Conservation (phyloP, 2,888 invertebrate genomes). For the Quadroppia sp. region DNA sequence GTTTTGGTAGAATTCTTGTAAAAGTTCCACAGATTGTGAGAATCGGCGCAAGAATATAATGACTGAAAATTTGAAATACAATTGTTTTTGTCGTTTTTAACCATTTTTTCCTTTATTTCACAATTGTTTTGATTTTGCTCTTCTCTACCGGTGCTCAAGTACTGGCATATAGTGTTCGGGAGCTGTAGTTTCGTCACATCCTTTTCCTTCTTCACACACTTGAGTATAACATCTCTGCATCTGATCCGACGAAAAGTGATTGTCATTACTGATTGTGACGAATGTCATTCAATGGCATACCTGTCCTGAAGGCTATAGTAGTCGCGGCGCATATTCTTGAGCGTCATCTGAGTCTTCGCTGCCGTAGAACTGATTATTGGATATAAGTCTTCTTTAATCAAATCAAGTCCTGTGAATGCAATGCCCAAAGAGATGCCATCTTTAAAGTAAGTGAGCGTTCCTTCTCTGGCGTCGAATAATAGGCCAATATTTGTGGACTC, state of each 20-base stretch:
- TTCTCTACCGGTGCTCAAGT: slow-evolving; percentile 57
- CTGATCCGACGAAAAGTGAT: background rate
- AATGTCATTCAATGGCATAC: slow-evolving; percentile 45
- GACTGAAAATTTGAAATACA: slow-evolving; percentile 12
- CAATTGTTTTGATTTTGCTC: slow-evolving; percentile 5
- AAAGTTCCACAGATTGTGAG: slow-evolving; percentile 7
- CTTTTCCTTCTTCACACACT: slow-evolving; percentile 56
- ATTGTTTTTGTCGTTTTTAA: background rate
- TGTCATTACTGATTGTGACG: background rate
- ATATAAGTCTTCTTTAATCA: slow-evolving; percentile 62
- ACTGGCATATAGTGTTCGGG: slow-evolving; percentile 60
- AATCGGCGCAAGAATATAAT: slow-evolving; percentile 16
- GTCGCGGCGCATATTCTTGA: slow-evolving; percentile 61
- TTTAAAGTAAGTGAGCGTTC: slow-evolving; percentile 67
- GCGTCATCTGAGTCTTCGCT: slow-evolving; percentile 68
- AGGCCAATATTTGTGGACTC: slow-evolving; percentile 65
- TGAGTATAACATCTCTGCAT: slow-evolving; percentile 63
- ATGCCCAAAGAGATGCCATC: slow-evolving; percentile 65
- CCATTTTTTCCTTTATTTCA: background rate
- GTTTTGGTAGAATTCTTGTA: background rate
- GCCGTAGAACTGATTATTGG: slow-evolving; percentile 69
- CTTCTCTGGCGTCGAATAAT: slow-evolving; percentile 64
- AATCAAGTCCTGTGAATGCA: slow-evolving; percentile 63
- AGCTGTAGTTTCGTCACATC: slow-evolving; percentile 60
- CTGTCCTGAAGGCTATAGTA: slow-evolving; percentile 67